Conservation (phyloP, 64 coral and sea anemone genomes). For the Dendrophyllia cribrosa region DNA sequence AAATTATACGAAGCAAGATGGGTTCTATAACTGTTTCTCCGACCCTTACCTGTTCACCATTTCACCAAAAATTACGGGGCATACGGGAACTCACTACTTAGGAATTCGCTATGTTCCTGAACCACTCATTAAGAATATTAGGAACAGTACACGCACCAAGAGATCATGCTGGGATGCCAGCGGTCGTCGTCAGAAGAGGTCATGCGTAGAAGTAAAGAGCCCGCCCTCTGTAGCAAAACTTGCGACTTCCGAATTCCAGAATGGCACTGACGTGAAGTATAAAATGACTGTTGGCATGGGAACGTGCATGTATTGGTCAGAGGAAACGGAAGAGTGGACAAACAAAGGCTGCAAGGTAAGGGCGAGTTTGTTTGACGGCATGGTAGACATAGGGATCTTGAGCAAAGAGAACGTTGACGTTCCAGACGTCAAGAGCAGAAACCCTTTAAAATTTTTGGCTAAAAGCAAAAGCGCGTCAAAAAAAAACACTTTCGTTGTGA, state of each 20-base stretch:
- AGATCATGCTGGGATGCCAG: not conserved
- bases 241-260: slow-evolving; percentile 63
- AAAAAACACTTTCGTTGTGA: too few species aligned
- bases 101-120: slow-evolving; percentile 49
- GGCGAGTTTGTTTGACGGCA: too few species aligned
- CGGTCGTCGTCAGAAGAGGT: slow-evolving; percentile 66
- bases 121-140: not conserved
- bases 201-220: slow-evolving; percentile 81
- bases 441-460: too few species aligned
- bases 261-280: slow-evolving; percentile 77
- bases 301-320: slow-evolving; percentile 91
- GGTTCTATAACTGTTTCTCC: slow-evolving; percentile 18
- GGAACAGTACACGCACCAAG: not conserved
- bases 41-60: slow-evolving; percentile 61
- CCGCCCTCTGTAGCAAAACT: slow-evolving; percentile 47
- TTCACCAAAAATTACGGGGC: slow-evolving; percentile 43
- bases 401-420: too few species aligned
- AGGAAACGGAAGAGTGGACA: slow-evolving; percentile 67
- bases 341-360: slow-evolving; percentile 87
- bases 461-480: too few species aligned
- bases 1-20: not conserved
- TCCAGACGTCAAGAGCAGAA: too few species aligned
- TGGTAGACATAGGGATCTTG: too few species aligned
- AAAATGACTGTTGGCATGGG: slow-evolving; percentile 61
- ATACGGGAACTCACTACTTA: slow-evolving; percentile 47